Base-by-base conservation (phyloP, 2,888 invertebrate species). In the Agrilus biguttatus region DNA sequence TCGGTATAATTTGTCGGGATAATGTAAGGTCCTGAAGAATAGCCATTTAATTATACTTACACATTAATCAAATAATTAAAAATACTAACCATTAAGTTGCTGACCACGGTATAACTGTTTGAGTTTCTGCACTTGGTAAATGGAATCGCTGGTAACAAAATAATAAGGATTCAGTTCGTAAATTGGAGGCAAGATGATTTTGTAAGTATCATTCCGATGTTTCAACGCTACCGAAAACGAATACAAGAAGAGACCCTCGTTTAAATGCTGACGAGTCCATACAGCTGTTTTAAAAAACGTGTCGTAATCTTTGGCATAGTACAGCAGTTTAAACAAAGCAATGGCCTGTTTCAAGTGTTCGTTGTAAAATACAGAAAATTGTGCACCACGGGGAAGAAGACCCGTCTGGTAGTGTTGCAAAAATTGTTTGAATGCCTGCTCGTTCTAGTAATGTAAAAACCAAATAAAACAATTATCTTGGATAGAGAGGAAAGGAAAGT, bases 141-240 rank as follows among this genome's bases (percentile, higher is more conserved):
- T 75, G 46, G 81, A 71, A 56, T 81, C 76, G 43, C 73, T 69
- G 56, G 78, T 78, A 60, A 79, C 73, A 71, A 81, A 84, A 63
- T 73, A 74, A 51, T 80, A 74, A 1, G 86, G 86, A 60, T 77
- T 73, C 47, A 83, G 69, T 63, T 86, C 85, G 56, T 83, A 81
- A 42, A 78, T 69, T 39, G 83, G 76, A 13, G 85, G 84, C 8
- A 83, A 63, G 35, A 77, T 66, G 42, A 84, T 63, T 21, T 76
- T 78, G 53, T 75, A 71, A 44, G 75, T 75, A 48, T 83, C 81
- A 7, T 63, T 63, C 32, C 79, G 75, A 52, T 78, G 78, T 33
- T 78, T 61, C 12, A 81, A 68, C 12, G 78, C 80, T 17, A 74
- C 65, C 45, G 72, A 72, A 42, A 80, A 61, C 5, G 79, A 74